A percentile compares a stretch with the other conserved stretches of the same genome.
Evolutionary conservation across 2,888 invertebrate species (phyloP).

Genomic region (Folsomia manolachei): DNA sequence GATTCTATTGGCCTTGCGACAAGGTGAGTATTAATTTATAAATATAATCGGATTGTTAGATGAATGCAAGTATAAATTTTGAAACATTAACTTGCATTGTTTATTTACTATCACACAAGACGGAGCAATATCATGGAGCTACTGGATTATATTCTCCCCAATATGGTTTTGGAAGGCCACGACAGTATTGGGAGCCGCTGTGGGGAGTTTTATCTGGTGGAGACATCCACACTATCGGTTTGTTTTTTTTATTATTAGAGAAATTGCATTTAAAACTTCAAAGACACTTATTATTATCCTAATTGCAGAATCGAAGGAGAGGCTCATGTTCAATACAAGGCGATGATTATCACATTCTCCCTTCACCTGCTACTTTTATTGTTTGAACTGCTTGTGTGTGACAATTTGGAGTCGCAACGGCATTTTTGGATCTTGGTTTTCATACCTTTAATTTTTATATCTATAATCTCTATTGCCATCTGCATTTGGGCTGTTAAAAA

Average conservation of each 20-base stretch:
- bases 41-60: no score
- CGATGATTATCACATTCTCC: conserved; percentile 87
- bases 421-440: conserved; percentile 89
- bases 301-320: conserved; percentile 80
- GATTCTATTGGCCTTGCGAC: conserved; percentile 79
- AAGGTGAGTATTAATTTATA: no score
- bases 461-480: conserved; percentile 92
- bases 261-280: not conserved
- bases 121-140: conserved; percentile 84
- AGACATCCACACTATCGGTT: conserved; percentile 91
- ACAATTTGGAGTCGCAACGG: conserved; percentile 82
- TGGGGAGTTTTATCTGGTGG: conserved; percentile 95
- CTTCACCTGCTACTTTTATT: conserved; percentile 90
- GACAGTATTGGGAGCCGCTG: conserved; percentile 82
- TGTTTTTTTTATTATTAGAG: conserved; percentile 19
- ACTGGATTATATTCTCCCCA: conserved; percentile 93
- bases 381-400: conserved; percentile 94
- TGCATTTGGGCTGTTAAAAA: conserved; percentile 98
- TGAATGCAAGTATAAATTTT: no score
- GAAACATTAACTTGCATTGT: no score
- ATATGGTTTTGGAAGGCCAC: conserved; percentile 97
- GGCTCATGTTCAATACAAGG: conserved; percentile 95
- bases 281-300: conserved; percentile 9
- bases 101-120: no score
- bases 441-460: conserved; percentile 93